phyloP scores from a whole-genome alignment of 2,113 vertebrate species.

The Nycticebus coucang region DNA sequence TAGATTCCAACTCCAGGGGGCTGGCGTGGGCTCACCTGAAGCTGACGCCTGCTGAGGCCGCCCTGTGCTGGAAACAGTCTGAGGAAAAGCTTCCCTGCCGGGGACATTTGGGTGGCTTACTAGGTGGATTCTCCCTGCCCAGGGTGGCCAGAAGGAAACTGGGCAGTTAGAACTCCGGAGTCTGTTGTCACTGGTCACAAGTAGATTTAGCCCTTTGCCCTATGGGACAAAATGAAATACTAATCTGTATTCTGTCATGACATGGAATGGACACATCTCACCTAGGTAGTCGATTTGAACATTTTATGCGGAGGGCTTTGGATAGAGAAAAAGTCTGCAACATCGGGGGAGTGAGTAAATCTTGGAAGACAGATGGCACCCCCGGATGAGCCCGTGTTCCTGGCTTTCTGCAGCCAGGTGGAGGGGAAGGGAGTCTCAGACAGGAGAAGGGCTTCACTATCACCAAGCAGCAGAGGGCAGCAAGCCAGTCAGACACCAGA shows the following conservation, averaged over 20 bases:
- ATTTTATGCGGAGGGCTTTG: not conserved
- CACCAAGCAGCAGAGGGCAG: not conserved
- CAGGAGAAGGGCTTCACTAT: not conserved
- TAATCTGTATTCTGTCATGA: not conserved
- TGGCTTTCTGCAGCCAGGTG: not conserved
- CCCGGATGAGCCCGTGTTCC: not conserved
- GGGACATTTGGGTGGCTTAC: not conserved
- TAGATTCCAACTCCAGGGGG: fast-evolving
- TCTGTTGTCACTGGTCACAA: not conserved
- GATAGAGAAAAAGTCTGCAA: not conserved
- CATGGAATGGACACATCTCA: not conserved
- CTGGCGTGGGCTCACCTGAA: not conserved
- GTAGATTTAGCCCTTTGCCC: not conserved
- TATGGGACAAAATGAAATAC: not conserved
- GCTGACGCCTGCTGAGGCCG: not conserved
- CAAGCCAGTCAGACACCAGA: not conserved
- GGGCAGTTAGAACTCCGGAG: not conserved
- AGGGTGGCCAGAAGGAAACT: not conserved
- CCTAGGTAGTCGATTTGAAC: not conserved
- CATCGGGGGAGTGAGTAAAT: not conserved
- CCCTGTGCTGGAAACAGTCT: not conserved
- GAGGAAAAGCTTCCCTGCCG: not conserved
- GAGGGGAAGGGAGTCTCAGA: not conserved
- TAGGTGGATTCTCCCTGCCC: not conserved
- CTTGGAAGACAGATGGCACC: not conserved